These are phyloP conservation scores for Drosophila buzzatii DNA, from an alignment of 2,888 invertebrate genomes.

Conservation along the genomic window DNA sequence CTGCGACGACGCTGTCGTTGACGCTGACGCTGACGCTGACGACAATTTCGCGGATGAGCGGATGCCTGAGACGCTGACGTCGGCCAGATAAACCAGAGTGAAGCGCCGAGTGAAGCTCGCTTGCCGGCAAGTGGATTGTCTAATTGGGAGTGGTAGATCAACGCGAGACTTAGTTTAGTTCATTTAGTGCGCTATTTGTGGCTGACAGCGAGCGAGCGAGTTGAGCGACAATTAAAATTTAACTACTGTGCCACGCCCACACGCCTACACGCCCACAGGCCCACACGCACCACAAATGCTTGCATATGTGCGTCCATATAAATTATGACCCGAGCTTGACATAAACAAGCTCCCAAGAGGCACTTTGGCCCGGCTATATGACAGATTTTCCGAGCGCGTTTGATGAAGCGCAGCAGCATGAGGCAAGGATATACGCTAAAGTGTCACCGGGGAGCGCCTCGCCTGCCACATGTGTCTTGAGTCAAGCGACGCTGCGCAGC, in stretches of 20 bases:
- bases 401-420: constrained; percentile 64
- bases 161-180: constrained; percentile 73
- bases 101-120: not conserved
- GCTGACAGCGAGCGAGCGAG: constrained; percentile 21
- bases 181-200: constrained; percentile 68
- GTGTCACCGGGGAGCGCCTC: constrained; percentile 79
- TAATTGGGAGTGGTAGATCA: constrained; percentile 80
- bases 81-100: constrained; percentile 61
- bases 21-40: constrained; percentile 37
- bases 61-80: constrained; percentile 50
- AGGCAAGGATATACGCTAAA: constrained; percentile 73
- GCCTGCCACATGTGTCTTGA: constrained; percentile 72
- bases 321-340: constrained; percentile 84
- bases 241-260: constrained; percentile 68
- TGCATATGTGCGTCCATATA: constrained; percentile 71
- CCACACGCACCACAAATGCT: constrained; percentile 42
- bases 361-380: constrained; percentile 83
- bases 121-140: constrained; percentile 42
- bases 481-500: constrained; percentile 26
- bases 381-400: constrained; percentile 83
- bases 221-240: constrained; percentile 76
- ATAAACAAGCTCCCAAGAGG: constrained; percentile 85
- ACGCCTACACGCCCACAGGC: not conserved
- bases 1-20: constrained; percentile 39
- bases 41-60: constrained; percentile 79